These are phyloP conservation scores for Seriola quinqueradiata DNA, from an alignment of 2,113 vertebrate genomes.

Conservation along the genomic window DNA sequence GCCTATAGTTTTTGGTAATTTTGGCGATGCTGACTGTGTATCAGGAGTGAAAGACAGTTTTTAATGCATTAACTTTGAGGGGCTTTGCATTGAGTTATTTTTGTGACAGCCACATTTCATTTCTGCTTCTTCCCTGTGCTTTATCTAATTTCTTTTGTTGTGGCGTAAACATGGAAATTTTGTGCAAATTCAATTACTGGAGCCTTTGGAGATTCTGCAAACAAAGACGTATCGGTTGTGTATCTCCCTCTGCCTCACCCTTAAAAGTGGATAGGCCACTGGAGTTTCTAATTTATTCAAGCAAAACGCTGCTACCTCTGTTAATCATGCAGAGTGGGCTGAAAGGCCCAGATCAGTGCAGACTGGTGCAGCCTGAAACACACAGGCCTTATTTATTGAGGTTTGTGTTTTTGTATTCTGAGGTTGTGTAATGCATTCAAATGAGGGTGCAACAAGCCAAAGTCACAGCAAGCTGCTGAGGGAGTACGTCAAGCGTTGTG, in stretches of 20 bases:
- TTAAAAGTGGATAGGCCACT: slow-evolving; percentile 57
- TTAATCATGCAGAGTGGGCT: slow-evolving; percentile 78
- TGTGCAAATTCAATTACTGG: slow-evolving; percentile 79
- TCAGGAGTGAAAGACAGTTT: slow-evolving; percentile 64
- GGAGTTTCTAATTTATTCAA: slow-evolving; percentile 80
- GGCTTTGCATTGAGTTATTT: slow-evolving; percentile 63
- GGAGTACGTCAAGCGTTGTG: slow-evolving; percentile 73
- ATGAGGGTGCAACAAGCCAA: slow-evolving; percentile 77
- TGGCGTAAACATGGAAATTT: slow-evolving; percentile 78
- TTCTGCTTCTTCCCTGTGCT: slow-evolving; percentile 57
- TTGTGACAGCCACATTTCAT: slow-evolving; percentile 77
- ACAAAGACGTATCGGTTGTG: slow-evolving; percentile 74
- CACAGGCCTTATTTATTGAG: slow-evolving; percentile 75
- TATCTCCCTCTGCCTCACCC: slow-evolving; percentile 47
- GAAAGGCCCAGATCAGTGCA: slow-evolving; percentile 68
- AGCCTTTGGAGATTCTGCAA: slow-evolving; percentile 78
- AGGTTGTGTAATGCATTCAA: slow-evolving; percentile 79
- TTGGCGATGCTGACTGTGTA: slow-evolving; percentile 66
- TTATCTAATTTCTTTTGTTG: slow-evolving; percentile 82
- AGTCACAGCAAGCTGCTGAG: slow-evolving; percentile 72
- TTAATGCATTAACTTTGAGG: slow-evolving; percentile 70
- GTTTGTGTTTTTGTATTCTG: slow-evolving; percentile 77
- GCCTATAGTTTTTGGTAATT: slow-evolving; percentile 37
- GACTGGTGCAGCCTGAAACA: slow-evolving; percentile 62
- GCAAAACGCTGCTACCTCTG: slow-evolving; percentile 64